phyloP scores from a whole-genome alignment of 2,113 vertebrate genomes.

The Corynorhinus townsendii region DNA sequence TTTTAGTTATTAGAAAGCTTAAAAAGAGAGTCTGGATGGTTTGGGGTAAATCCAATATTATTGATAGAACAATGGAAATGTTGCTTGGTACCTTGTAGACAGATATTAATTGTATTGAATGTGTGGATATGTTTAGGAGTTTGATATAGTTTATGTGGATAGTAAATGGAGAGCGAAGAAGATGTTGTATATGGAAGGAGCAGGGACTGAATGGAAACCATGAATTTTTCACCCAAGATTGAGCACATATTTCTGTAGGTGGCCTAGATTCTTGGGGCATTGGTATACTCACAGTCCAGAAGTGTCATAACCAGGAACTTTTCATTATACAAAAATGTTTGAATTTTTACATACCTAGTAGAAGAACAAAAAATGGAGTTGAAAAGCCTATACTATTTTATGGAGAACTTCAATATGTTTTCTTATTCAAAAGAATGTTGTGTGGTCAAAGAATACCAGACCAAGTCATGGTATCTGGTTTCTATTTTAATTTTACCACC shows the following conservation, averaged over 20 bases:
- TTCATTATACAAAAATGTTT: neutral
- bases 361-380: neutral
- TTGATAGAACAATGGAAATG: neutral
- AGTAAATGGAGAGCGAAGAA: neutral
- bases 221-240: neutral
- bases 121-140: neutral
- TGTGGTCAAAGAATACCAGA: neutral
- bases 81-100: neutral
- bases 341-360: neutral
- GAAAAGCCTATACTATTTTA: neutral
- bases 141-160: neutral
- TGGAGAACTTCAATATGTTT: conserved; percentile 26
- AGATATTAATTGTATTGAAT: neutral
- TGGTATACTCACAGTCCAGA: neutral
- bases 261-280: neutral
- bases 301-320: neutral
- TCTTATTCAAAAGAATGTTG: neutral
- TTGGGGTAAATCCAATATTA: neutral
- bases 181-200: neutral
- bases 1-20: conserved; percentile 5
- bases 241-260: neutral
- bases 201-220: neutral
- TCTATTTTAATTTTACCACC: neutral
- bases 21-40: neutral
- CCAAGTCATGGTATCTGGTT: neutral